These are phyloP conservation scores for Elanus axillaris DNA, from an alignment of 2,113 vertebrate species.

Conservation along the genomic window DNA sequence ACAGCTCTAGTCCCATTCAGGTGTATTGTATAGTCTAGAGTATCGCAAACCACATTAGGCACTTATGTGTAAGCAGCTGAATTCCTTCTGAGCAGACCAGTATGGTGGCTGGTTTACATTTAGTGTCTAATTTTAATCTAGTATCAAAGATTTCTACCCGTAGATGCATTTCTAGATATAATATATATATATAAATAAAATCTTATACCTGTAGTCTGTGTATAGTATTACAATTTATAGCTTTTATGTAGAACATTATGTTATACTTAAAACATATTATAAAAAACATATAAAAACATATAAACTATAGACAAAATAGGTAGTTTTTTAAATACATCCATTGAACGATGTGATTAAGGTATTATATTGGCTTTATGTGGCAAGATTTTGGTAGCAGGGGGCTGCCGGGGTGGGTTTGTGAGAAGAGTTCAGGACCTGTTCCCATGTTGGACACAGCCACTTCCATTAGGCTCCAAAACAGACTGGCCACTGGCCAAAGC, in stretches of 20 bases:
- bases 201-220: not conserved
- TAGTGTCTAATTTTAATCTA: not conserved
- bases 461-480: not conserved
- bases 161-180: not conserved
- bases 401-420: not conserved
- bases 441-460: not conserved
- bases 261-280: not conserved
- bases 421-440: not conserved
- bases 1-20: not conserved
- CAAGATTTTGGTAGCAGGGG: not conserved
- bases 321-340: not conserved
- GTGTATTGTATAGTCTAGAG: not conserved
- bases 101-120: not conserved
- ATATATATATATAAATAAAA: not conserved
- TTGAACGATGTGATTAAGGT: not conserved
- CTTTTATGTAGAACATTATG: not conserved
- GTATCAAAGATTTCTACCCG: not conserved
- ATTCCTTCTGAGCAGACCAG: not conserved
- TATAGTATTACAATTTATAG: not conserved
- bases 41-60: not conserved
- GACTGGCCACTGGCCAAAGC: not conserved
- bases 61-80: not conserved
- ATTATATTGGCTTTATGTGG: not conserved
- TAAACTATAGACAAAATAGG: not conserved
- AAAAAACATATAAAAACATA: too few species aligned